Evolutionary conservation across 2,888 invertebrate genomes (phyloP), one percentile per base, ranked within the genome.

Genomic region (Miltochrista miniata): DNA sequence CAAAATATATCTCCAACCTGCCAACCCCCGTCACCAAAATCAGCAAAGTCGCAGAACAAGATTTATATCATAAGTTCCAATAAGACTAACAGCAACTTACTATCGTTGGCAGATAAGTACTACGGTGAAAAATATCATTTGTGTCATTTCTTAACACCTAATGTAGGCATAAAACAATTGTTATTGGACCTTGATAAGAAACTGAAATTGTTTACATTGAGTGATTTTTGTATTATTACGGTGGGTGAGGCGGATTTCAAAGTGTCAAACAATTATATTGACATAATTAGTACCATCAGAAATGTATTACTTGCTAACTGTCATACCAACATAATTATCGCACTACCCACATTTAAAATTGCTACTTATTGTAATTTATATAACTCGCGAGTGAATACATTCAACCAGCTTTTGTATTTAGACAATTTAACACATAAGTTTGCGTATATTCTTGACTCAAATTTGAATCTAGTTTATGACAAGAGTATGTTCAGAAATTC

Each of bases 311-410:
- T 10, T 9, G 7, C 9, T 11, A 14, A 14, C 13, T 34, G 34
- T 2, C 33, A 47, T 12, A 47, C 47, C 5, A 47, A 47, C n/a
- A 39, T 47, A 13, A 47, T 47, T 33, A 40, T 40, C 7, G 24
- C 39, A 1, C 14, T 47, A 34, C 39, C 46, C 7, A 46, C 46
- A 10, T 46, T 33, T 46, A 46, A 46, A 33, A 35, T 18, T 34
- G 34, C 44, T 24, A 24, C 5, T 3, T 44, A 29, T 13, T 15
- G 15, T 35, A 35, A 44, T 43, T 12, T 43, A n/a, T 43, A 34
- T 34, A 43, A 34, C 24, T 43, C 24, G 1, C 35, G 35, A 29
- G 13, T 44, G n/a, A 24, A 44, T 35, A 35, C n/a, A 3, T 44
- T 44, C 9, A 44, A 34, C n/a, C 43, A 43, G n/a, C 34, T 43